These are phyloP conservation scores for Noctua janthina DNA, from an alignment of 2,888 invertebrate species.

Conservation along the genomic window DNA sequence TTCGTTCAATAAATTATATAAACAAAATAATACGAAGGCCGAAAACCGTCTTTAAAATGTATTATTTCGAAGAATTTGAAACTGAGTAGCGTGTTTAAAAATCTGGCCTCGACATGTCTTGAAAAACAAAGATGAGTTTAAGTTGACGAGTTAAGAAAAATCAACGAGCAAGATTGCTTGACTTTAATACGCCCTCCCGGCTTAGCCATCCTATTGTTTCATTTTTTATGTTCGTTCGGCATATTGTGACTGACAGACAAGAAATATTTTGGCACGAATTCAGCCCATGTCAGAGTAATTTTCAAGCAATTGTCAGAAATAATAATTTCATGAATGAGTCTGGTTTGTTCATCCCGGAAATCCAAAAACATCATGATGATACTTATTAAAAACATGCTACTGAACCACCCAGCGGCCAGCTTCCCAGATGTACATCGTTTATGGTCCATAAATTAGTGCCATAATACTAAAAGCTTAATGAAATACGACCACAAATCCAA, in stretches of 20 bases:
- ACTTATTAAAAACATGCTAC: constrained; percentile 61
- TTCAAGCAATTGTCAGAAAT: constrained; percentile 25
- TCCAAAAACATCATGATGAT: constrained; percentile 49
- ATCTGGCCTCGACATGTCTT: constrained; percentile 48
- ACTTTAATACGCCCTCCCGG: constrained; percentile 41
- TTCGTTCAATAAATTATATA: constrained; percentile 38
- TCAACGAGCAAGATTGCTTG: constrained; percentile 44
- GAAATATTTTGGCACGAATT: constrained; percentile 56
- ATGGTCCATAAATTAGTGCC: constrained; percentile 68
- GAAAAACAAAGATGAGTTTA: constrained; percentile 52
- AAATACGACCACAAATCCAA: constrained; percentile 70
- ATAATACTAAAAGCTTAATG: constrained; percentile 69
- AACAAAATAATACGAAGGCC: constrained; percentile 40
- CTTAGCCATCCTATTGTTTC: constrained; percentile 58
- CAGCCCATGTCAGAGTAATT: constrained; percentile 13
- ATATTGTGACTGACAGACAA: constrained; percentile 40
- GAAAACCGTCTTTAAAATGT: constrained; percentile 20
- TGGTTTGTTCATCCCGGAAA: constrained; percentile 51
- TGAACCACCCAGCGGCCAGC: constrained; percentile 56
- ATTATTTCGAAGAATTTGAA: constrained; percentile 48
- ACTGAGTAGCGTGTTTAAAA: constrained; percentile 41
- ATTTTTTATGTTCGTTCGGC: constrained; percentile 37
- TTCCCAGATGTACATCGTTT: constrained; percentile 67
- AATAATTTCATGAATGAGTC: constrained; percentile 33
- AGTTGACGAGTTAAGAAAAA: constrained; percentile 47